Evolutionary conservation across 2,888 invertebrate species (phyloP).

Genomic region (Himalopsyche kuldschensis): DNA sequence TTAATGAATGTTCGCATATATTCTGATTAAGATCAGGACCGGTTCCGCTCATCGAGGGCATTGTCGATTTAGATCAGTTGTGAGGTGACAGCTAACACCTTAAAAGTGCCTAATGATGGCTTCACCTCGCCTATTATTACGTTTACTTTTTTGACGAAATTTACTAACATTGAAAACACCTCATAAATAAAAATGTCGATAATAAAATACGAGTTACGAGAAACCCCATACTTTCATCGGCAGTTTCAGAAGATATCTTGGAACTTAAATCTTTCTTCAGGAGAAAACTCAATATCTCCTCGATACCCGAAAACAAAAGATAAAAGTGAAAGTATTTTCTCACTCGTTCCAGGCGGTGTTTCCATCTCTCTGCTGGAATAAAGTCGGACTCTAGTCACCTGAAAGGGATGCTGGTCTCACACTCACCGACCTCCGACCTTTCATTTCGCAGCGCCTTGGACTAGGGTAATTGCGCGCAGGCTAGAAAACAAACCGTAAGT

Average conservation of each 20-base stretch:
- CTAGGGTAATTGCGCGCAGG: slow-evolving; percentile 43
- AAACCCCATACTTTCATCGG: background rate
- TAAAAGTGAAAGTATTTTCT: background rate
- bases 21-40: too few relatives aligned
- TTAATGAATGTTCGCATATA: too few relatives aligned
- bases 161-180: background rate
- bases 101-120: too few relatives aligned
- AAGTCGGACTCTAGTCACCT: background rate
- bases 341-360: background rate
- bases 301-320: background rate
- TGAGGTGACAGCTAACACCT: too few relatives aligned
- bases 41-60: too few relatives aligned
- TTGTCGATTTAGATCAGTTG: too few relatives aligned
- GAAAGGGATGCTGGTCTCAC: background rate
- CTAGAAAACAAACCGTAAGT: slow-evolving; percentile 47
- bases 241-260: background rate
- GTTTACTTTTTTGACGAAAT: background rate
- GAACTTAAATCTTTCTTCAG: background rate
- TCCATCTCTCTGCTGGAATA: background rate
- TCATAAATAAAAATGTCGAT: background rate
- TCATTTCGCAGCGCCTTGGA: background rate
- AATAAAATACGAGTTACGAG: background rate
- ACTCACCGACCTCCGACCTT: background rate
- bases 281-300: background rate
- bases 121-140: too few relatives aligned